Conservation (phyloP, 2,888 invertebrate species). For the Automeris io region DNA sequence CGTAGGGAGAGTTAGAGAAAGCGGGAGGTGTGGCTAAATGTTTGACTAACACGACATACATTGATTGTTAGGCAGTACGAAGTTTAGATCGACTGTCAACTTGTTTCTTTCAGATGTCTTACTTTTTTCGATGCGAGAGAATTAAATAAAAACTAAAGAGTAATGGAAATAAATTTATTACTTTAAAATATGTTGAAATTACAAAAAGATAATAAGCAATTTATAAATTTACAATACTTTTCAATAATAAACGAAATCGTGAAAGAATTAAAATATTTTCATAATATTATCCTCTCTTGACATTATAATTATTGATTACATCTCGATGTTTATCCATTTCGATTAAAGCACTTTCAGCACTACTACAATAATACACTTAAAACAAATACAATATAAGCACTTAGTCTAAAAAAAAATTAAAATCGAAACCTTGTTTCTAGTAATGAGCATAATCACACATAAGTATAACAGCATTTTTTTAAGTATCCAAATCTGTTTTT, state of each 20-base stretch:
- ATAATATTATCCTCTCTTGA: no score
- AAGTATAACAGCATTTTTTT: no score
- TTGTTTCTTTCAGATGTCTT: no score
- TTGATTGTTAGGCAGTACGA: no score
- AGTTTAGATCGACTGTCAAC: no score
- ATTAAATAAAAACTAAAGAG: neutral
- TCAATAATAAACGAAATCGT: conserved; percentile 1
- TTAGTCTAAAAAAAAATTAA: no score
- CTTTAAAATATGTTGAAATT: conserved; percentile 5
- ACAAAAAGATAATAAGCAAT: conserved; percentile 7
- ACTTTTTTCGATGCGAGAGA: no score
- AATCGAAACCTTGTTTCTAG: conserved; percentile 8
- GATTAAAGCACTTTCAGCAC: conserved; percentile 4
- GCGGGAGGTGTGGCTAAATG: no score
- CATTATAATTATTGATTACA: no score
- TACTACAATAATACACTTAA: neutral
- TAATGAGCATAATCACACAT: conserved; percentile 22
- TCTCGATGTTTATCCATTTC: conserved; percentile 4
- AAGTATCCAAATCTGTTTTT: no score
- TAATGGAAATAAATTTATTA: conserved; percentile 6
- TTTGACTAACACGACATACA: no score
- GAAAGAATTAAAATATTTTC: neutral
- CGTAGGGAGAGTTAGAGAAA: no score
- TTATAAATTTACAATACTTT: conserved; percentile 8
- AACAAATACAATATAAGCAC: conserved; percentile 16